Evolutionary conservation across 2,888 invertebrate genomes (phyloP).

Genomic region (Drosophila austrosaltans): DNA sequence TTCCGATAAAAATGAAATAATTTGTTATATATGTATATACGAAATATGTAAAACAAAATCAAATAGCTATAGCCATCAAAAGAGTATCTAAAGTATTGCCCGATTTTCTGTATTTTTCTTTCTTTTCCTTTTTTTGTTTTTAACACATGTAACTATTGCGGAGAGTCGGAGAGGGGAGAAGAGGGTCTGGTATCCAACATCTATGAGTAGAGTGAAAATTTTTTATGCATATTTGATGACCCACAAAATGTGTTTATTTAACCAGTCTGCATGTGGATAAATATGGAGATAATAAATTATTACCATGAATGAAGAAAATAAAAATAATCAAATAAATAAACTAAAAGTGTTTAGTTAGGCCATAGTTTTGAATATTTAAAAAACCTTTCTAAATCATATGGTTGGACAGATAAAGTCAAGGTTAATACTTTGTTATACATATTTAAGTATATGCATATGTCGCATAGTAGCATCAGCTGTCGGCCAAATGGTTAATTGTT

Average conservation of each 20-base stretch:
- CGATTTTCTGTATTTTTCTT: neutral
- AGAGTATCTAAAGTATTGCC: neutral
- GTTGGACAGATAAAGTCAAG: neutral
- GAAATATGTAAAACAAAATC: too few relatives aligned
- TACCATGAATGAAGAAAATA: slow-evolving; percentile 9
- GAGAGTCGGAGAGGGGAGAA: neutral
- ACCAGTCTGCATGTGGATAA: slow-evolving; percentile 7
- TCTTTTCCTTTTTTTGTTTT: neutral
- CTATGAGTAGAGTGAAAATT: neutral
- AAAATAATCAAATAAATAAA: slow-evolving; percentile 2
- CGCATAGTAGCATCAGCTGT: too few relatives aligned
- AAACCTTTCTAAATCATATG: too few relatives aligned
- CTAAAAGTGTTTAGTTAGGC: neutral
- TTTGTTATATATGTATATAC: too few relatives aligned
- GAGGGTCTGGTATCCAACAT: too few relatives aligned
- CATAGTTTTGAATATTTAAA: neutral
- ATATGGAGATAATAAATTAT: slow-evolving; percentile 17
- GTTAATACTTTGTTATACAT: too few relatives aligned
- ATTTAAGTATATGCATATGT: too few relatives aligned
- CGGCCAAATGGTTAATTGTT: too few relatives aligned
- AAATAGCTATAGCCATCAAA: neutral
- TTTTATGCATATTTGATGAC: slow-evolving; percentile 16
- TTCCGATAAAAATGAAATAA: too few relatives aligned
- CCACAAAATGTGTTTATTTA: slow-evolving; percentile 13
- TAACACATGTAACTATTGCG: slow-evolving; percentile 11